phyloP scores from a whole-genome alignment of 2,113 vertebrate genomes.

The Perca schrenkii region DNA sequence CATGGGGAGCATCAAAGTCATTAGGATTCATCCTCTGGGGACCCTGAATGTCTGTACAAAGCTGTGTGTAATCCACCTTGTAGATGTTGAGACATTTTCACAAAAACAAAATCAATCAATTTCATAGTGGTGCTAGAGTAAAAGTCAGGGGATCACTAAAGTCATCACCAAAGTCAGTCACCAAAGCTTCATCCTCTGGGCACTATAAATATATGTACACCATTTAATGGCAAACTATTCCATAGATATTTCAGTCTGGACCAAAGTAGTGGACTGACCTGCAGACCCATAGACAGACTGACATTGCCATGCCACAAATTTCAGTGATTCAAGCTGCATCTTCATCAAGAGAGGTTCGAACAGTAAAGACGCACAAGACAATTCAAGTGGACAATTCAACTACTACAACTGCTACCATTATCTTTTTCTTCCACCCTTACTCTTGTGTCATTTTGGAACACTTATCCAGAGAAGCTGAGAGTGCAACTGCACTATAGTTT shows the following conservation, averaged over 20 bases:
- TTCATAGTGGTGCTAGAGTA: not conserved
- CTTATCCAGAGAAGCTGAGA: slow-evolving; percentile 57
- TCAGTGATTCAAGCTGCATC: not conserved
- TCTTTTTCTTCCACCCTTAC: slow-evolving; percentile 29
- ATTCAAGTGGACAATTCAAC: slow-evolving; percentile 35
- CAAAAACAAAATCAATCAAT: not conserved
- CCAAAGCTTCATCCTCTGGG: not conserved
- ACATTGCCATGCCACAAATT: not conserved
- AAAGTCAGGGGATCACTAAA: not conserved
- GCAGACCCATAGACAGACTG: not conserved
- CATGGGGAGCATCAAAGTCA: not conserved
- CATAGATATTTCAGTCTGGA: not conserved
- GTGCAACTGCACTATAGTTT: slow-evolving; percentile 76
- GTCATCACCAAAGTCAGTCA: not conserved
- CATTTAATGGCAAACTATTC: not conserved
- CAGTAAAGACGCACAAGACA: slow-evolving; percentile 28
- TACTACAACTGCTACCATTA: slow-evolving; percentile 27
- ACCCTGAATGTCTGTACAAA: not conserved
- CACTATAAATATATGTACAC: not conserved
- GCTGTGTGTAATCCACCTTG: not conserved
- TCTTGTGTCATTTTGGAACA: slow-evolving; percentile 46
- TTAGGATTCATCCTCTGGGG: not conserved
- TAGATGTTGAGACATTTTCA: not conserved
- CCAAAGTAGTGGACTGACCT: not conserved
- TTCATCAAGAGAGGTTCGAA: not conserved